A percentile compares a stretch with the other conserved stretches of the same genome.
Conservation (phyloP, 2,113 vertebrate species). For the Phaetusa simplex region DNA sequence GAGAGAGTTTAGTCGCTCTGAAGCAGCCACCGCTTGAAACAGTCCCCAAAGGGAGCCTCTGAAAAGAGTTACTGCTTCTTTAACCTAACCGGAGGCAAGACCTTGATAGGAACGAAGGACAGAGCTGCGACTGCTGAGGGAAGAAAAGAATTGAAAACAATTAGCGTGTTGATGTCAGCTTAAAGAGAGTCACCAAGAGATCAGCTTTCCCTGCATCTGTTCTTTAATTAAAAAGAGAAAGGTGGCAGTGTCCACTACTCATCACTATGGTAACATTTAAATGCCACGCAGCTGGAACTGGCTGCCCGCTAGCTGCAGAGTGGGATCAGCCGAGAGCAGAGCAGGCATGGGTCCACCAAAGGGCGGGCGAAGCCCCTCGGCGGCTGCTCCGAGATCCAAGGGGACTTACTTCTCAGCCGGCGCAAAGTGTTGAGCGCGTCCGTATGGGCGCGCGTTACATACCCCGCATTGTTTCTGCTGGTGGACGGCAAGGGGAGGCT, state of each 20-base stretch:
- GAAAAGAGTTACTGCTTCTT: constrained; percentile 38
- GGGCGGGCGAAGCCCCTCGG: rapidly evolving
- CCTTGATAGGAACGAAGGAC: constrained; percentile 59
- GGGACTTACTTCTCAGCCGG: not conserved
- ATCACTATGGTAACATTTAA: constrained; percentile 76
- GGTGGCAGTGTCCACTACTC: constrained; percentile 71
- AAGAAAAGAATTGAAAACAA: constrained; percentile 71
- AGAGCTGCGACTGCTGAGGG: constrained; percentile 43
- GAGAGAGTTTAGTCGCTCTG: not conserved
- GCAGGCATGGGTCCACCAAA: not conserved
- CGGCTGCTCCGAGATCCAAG: not conserved
- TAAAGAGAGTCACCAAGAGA: constrained; percentile 74
- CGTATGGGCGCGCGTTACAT: rapidly evolving
- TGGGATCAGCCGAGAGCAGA: rapidly evolving
- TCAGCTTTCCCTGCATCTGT: constrained; percentile 72
- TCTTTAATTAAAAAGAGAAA: constrained; percentile 74
- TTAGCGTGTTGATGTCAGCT: constrained; percentile 70
- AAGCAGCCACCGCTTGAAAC: not conserved
- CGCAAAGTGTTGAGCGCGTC: rapidly evolving
- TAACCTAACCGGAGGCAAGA: constrained; percentile 60
- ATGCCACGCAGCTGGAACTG: constrained; percentile 36
- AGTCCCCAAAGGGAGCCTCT: constrained; percentile 10
- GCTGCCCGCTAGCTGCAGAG: not conserved
- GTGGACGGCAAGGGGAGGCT: not conserved
- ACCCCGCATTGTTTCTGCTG: rapidly evolving